A percentile compares a stretch with the other conserved stretches of the same genome.
Evolutionary conservation across 2,113 vertebrate species (phyloP).

Genomic region (Sus scrofa): DNA sequence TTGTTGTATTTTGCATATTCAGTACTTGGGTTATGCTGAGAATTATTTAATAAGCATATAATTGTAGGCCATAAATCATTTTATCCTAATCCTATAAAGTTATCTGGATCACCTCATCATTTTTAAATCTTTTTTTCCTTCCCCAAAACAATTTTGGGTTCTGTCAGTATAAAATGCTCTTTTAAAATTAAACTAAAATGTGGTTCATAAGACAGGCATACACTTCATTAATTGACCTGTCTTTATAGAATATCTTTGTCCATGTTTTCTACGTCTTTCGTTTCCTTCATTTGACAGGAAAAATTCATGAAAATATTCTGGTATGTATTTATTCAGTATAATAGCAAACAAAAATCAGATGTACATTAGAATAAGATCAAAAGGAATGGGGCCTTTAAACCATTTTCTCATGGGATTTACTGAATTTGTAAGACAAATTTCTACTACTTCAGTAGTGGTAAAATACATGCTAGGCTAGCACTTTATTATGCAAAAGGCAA

Average conservation of each 20-base stretch:
- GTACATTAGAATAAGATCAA: constrained; percentile 56
- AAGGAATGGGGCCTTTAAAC: constrained; percentile 53
- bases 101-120: not conserved
- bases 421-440: constrained; percentile 54
- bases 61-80: constrained; percentile 68
- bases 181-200: constrained; percentile 56
- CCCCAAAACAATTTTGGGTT: not conserved
- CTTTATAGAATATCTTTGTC: not conserved
- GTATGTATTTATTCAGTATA: constrained; percentile 25
- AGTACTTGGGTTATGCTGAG: constrained; percentile 72
- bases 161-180: constrained; percentile 51
- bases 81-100: constrained; percentile 40
- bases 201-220: not conserved
- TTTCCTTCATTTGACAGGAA: constrained; percentile 62
- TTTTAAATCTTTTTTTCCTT: constrained; percentile 38
- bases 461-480: constrained; percentile 59
- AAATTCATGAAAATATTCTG: constrained; percentile 61
- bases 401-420: not conserved
- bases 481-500: constrained; percentile 71
- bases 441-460: constrained; percentile 59
- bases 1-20: constrained; percentile 75
- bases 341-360: constrained; percentile 61
- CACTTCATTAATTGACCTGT: constrained; percentile 14
- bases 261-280: constrained; percentile 34
- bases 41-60: constrained; percentile 77